phyloP scores from a whole-genome alignment of 1,140 invertebrate species.

The Magallana angulata region DNA sequence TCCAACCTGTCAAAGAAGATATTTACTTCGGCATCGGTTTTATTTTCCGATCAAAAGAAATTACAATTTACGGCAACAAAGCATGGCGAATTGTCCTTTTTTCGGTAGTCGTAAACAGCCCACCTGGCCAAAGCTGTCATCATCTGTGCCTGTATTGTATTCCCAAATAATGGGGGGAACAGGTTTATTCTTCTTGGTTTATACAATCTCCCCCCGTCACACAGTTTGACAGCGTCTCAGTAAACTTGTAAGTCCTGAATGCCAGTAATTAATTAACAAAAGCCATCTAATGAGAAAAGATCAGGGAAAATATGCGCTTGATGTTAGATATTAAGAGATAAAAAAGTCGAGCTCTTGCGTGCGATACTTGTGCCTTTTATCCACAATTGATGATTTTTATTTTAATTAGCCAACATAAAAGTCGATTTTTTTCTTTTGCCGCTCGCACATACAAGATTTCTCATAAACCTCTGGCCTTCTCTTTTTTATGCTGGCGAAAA shows the following conservation, averaged over 20 bases:
- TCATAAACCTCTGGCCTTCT: not conserved
- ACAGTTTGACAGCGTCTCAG: conserved; percentile 9
- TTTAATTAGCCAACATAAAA: too few relatives aligned
- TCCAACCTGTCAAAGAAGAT: not conserved
- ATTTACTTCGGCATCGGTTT: not conserved
- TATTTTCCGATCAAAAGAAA: conserved; percentile 1
- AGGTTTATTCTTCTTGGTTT: not conserved
- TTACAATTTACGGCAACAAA: conserved; percentile 8
- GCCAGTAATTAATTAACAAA: not conserved
- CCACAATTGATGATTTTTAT: too few relatives aligned
- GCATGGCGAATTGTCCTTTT: not conserved
- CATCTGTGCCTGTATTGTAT: not conserved
- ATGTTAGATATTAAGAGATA: too few relatives aligned
- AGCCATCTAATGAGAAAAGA: not conserved
- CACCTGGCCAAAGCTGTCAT: conserved; percentile 23
- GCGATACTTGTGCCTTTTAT: too few relatives aligned
- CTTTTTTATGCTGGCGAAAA: not conserved
- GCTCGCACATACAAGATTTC: not conserved
- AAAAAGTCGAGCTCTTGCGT: too few relatives aligned
- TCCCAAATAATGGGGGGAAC: conserved; percentile 20
- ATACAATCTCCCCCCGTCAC: not conserved
- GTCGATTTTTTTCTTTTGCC: not conserved
- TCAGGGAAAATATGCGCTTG: too few relatives aligned
- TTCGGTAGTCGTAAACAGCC: not conserved
- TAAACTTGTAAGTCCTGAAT: not conserved